Conservation (phyloP, 2,797 vertebrate species). For the Enteromius thamalakanensis region DNA sequence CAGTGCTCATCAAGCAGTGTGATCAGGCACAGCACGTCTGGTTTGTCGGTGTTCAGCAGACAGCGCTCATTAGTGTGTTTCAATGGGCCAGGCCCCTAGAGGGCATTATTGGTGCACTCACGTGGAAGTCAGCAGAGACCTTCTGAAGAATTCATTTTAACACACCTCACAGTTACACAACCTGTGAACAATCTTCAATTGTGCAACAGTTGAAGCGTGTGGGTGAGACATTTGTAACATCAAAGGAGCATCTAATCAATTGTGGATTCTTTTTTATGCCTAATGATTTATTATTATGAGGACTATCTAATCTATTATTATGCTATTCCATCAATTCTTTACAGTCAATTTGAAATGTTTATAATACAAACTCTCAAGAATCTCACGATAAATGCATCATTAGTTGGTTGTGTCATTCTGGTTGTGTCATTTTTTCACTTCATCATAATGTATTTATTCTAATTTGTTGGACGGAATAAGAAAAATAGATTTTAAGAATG, state of each 20-base stretch:
- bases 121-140: constrained; percentile 18
- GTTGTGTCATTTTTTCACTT: neutral
- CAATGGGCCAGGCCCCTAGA: constrained; percentile 55
- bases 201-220: neutral
- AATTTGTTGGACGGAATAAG: neutral
- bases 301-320: no score
- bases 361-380: neutral
- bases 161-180: neutral
- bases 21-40: constrained; percentile 17
- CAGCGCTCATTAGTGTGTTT: constrained; percentile 4
- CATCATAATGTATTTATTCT: neutral
- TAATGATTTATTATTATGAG: neutral
- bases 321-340: neutral
- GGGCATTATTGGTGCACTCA: constrained; percentile 58
- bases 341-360: neutral
- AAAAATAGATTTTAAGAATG: neutral
- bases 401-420: neutral
- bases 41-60: constrained; percentile 9
- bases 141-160: constrained; percentile 17
- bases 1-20: neutral
- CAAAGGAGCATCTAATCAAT: neutral
- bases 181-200: neutral
- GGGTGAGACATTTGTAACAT: neutral
- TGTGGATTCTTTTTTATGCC: neutral
- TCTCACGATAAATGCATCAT: neutral